Evolutionary conservation across 2,797 vertebrate genomes (phyloP).

Genomic region (Alouatta caraya): DNA sequence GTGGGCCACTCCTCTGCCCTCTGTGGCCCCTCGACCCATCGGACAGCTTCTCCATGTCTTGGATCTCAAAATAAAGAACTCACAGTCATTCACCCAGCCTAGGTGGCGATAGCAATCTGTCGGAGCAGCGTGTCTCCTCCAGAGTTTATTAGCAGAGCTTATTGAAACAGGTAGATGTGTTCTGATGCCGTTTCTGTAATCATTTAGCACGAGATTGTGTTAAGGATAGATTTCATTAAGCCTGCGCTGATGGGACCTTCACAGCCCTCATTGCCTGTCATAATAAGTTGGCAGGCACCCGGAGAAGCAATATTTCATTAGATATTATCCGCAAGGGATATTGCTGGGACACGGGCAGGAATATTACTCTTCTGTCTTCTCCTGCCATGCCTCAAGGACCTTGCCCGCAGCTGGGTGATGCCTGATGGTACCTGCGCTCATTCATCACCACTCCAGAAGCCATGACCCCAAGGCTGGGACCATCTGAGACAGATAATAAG

Average conservation of each 20-base stretch:
- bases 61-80: neutral
- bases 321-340: neutral
- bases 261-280: constrained; percentile 2
- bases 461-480: rapidly evolving
- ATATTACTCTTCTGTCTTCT: neutral
- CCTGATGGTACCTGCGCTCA: rapidly evolving
- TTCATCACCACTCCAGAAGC: neutral
- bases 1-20: neutral
- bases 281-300: neutral
- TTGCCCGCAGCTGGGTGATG: neutral
- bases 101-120: neutral
- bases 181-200: neutral
- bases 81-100: neutral
- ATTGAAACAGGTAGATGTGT: neutral
- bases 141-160: neutral
- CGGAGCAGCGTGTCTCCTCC: neutral
- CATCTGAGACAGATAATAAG: neutral
- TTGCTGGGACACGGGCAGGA: neutral
- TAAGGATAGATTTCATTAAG: constrained; percentile 64
- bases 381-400: neutral
- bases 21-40: neutral
- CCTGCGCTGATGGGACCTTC: neutral
- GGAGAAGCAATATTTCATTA: neutral
- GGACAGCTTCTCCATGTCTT: neutral
- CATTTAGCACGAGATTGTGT: neutral